Base-by-base conservation (phyloP, 1,140 invertebrate species). In the Caenorhabditis briggsae region DNA sequence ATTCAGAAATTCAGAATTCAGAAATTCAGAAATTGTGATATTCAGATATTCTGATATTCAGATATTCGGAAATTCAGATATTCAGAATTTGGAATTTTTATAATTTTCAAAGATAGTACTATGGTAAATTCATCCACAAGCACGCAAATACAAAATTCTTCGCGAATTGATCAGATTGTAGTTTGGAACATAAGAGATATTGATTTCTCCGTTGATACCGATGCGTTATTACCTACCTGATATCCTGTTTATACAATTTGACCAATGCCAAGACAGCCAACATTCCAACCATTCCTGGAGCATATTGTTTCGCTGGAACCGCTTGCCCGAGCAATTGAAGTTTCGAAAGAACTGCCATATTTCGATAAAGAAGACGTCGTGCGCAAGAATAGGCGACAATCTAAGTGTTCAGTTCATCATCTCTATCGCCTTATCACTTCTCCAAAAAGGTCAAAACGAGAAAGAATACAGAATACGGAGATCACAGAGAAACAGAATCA, bases 381-480 rank as follows among this genome's bases (percentile, higher is more conserved):
- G 46, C 46, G 33, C n/a, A 12, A n/a, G 46, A 78, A n/a, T 7
- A 41, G 23, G 41, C 23, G 59, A 61, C 59, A 48, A 43, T 53
- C 11, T 78, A 46, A 50, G 70, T 78, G 70, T 78, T 78, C 70
- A 78, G 70, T 78, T 78, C 70, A 78, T 78, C 70, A 78, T 78
- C 70, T 33, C 33, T 78, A 78, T 78, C 70, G 20, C 8, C 70
- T 78, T 78, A 78, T 78, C 70, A 78, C 46, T 33, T 33, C 50
- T 50, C 70, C 9, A n/a, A 11, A 78, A 50, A 43, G 70, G 70
- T 50, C 70, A 78, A 14, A 23, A 78, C 7, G 14, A 48, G 46
- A 78, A 46, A 78, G 20, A 9, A 78, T 78, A 9, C 8, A n/a
- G 18, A 46, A 70, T 43, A 2, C 16, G 9, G 70, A 78, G 46